Evolutionary conservation across 2,113 vertebrate genomes (phyloP), one percentile per base, ranked within the genome.

Genomic region (Pampusana beccarii): DNA sequence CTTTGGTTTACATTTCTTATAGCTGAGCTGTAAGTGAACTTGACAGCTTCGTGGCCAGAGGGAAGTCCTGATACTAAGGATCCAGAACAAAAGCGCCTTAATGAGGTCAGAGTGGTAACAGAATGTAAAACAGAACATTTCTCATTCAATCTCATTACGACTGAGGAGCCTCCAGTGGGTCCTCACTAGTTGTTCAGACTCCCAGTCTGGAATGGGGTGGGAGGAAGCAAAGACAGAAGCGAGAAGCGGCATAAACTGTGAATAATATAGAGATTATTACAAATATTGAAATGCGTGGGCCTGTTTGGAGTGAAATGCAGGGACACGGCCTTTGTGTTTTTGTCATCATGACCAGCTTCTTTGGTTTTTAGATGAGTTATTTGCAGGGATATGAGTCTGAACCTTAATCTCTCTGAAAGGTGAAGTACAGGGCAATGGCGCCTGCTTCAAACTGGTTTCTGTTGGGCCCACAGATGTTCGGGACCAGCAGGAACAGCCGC

Each of bases 11-110:
- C 73, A 33, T 67, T 88, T 84, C 87, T 85, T 61, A 15, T 17
- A 65, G 58, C 53, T 33, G 90, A 88, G 75, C 60, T 56, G 67
- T 94, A 91, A 94, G 93, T 81, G 92, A 83, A 86, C 60, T 26
- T 89, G 92, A 84, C 95, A 96, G 93, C 88, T 95, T 61, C 8
- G 10, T 81, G 91, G 88, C 95, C 88, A 33, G 64, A 93, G 92
- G 90, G 83, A 88, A 86, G 65, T 84, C 71, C 78, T 87, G 84
- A 88, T 70, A 19, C 75, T 2, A 0, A 70, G 70, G 66, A 46
- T 91, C 89, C 56, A 78, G 90, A 94, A 83, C 82, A 88, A 75
- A 94, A 72, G 72, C 36, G 40, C 84, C 80, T 90, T 96, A 94
- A 92, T 92, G 95, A 97, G 86, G 90, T 74, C 86, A 61, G 77